Base-by-base conservation (phyloP, 2,888 invertebrate species). In the Temnothorax unifasciatus region DNA sequence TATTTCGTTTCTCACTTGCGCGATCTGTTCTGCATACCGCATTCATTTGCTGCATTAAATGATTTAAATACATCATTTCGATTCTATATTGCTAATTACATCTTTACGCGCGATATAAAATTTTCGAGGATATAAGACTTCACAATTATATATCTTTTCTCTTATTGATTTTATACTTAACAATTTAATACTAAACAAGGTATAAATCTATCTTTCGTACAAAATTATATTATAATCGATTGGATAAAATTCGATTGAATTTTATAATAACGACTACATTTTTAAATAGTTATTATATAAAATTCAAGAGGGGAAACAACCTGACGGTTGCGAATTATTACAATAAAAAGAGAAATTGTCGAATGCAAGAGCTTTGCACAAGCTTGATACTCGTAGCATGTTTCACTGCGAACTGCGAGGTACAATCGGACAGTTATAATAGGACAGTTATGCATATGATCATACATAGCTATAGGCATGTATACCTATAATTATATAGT, bases 401-500 rank as follows among this genome's bases (percentile, higher is more conserved):
- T 4, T 4, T 57, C 29, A 34, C 38, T 25, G 25, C 38, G 21
- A 50, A 29, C 29, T 29, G 29, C 29, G 50, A 34, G 38, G 38
- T 21, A 76, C 52, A 64, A 52, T 52, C 15, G 15, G 38, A 63
- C 11, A 44, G 34, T 63, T 59, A 29, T 59, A 25, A 59, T 52
- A n/a, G 52, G 52, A 54, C 52, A 54, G 52, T 54, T 34, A 61
- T 38, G 64, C 64, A 52, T 38, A 13, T 18, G 75, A 75, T 75
- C 61, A 47, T 52, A 34, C 64, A 34, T 61, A 11, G 64, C 25
- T 76, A 50, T 38, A 64, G 76, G n/a, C 34, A 64, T 64, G 34
- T 15, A 38, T 64, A 15, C 5, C 38, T 76, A 76, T 61, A 76
- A 76, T 76, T 76, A 52, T 76, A 52, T 52, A 38, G 25, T 63